Evolutionary conservation across 1,140 invertebrate genomes (phyloP), one percentile per base, ranked within the genome.

Genomic region (Potamilus streckersoni): DNA sequence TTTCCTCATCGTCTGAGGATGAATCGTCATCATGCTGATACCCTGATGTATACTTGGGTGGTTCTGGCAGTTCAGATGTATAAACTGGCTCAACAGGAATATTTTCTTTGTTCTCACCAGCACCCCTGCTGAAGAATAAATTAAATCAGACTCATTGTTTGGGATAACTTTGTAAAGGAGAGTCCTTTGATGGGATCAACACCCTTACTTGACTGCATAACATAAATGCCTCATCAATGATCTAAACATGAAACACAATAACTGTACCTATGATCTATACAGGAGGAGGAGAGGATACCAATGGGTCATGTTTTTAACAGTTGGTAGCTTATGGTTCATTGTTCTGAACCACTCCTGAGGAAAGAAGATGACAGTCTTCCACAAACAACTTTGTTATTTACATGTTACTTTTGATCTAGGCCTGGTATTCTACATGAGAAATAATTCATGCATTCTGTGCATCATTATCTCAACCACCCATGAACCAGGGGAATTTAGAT

Each of bases 1-100:
- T 94, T 71, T 87, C 85, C 63, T 85, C 87, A 71, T 86, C 85
- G 73, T 88, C 87, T 6, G 84, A 85, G n/a, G 85, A 87, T 17
- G 85, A 86, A 31, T 85, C 84, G 55, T 82, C 79, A 61, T 31
- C 78, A 16, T 14, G 70, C 61, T 60, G 79, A 60, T 73, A 79
- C 57, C 74, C 74, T 62, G 61, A 83, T 67, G 71, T 81, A 79
- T 73, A 71, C 65, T 69, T 67, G 70, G 80, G 75, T 66, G 73
- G 78, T 63, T 65, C 66, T 49, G 75, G 80, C 69, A 71, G 77
- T 73, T 74, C 76, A 63, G 73, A 73, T 67, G 23, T 73, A 72
- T 16, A 60, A 60, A n/a, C 72, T 65, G 57, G 74, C 38, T 49
- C 69, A 70, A 68, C 72, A 6, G 78, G 74, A 57, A 78, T 56